Evolutionary conservation across 2,888 invertebrate genomes (phyloP), one percentile per base, ranked within the genome.

Genomic region (Spialia ferax): DNA sequence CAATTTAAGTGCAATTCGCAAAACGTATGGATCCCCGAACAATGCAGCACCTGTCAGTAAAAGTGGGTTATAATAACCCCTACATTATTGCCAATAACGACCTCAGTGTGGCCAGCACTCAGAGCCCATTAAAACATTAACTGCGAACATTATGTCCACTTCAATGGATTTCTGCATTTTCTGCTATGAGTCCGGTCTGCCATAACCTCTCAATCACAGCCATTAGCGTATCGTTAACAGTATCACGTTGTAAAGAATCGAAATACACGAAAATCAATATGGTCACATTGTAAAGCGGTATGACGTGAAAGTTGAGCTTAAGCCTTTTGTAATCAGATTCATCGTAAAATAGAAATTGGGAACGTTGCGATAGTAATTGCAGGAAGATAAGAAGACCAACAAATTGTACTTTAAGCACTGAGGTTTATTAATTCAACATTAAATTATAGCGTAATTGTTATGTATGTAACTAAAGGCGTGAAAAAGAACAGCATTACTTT

Each of bases 71-170:
- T 65, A 52, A 59, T 65, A 52, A 18, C 65, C 52, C 65, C 48
- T 64, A 69, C 48, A 60, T 68, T 65, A 66, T 66, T 71, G 68
- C 59, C 70, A 69, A 63, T 66, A 70, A 69, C 70, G 71, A 69
- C 63, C 63, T 29, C 69, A 69, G 68, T 67, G 70, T 62, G 68
- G 63, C 42, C 60, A 50, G 66, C 63, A 66, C 56, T 50, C 57
- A 18, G 5, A 38, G 6, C 38, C 69, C 72, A 70, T 75, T 71
- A 72, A 72, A 71, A 73, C 74, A 69, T 72, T 63, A 74, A 73
- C 65, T 56, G 64, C 70, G 68, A 61, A 72, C 73, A 72, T 73
- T 74, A 74, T 69, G 69, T 66, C 59, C 56, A 69, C 67, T 73
- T 63, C 68, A 72, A 70, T 65, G 59, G 18, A 50, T 65, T 29